A percentile compares a stretch with the other conserved stretches of the same genome.
These are phyloP conservation scores for Magallana nippona DNA, from an alignment of 2,888 invertebrate species.

Conservation along the genomic window DNA sequence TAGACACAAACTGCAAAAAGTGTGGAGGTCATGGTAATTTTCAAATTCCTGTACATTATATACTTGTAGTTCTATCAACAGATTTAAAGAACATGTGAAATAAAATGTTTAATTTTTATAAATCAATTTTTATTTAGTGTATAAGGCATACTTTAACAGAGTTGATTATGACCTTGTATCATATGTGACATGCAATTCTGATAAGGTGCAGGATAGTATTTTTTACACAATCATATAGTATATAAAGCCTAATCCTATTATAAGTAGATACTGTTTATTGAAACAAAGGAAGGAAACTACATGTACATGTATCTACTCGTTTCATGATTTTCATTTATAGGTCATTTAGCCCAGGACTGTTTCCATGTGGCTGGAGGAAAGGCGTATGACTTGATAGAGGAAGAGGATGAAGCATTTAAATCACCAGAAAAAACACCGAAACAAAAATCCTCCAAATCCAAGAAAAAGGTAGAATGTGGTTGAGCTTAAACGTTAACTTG, in stretches of 20 bases:
- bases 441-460: slow-evolving; percentile 37
- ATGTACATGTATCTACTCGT: neutral
- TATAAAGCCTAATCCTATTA: too few relatives aligned
- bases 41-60: neutral
- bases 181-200: too few relatives aligned
- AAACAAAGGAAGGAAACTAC: too few relatives aligned
- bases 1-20: slow-evolving; percentile 77
- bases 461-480: slow-evolving; percentile 44
- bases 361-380: slow-evolving; percentile 71
- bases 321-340: slow-evolving; percentile 55
- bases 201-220: too few relatives aligned
- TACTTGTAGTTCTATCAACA: too few relatives aligned
- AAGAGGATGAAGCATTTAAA: slow-evolving; percentile 60
- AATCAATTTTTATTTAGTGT: too few relatives aligned
- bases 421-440: slow-evolving; percentile 17
- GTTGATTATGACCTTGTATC: too few relatives aligned
- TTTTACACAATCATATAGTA: too few relatives aligned
- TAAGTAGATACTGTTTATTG: too few relatives aligned
- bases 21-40: slow-evolving; percentile 75
- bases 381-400: slow-evolving; percentile 74
- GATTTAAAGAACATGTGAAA: neutral
- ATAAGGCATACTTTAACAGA: too few relatives aligned
- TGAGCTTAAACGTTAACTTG: too few relatives aligned
- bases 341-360: slow-evolving; percentile 76
- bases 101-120: neutral